Conservation (phyloP, 1,140 invertebrate genomes). For the Campoletis sonorensis region DNA sequence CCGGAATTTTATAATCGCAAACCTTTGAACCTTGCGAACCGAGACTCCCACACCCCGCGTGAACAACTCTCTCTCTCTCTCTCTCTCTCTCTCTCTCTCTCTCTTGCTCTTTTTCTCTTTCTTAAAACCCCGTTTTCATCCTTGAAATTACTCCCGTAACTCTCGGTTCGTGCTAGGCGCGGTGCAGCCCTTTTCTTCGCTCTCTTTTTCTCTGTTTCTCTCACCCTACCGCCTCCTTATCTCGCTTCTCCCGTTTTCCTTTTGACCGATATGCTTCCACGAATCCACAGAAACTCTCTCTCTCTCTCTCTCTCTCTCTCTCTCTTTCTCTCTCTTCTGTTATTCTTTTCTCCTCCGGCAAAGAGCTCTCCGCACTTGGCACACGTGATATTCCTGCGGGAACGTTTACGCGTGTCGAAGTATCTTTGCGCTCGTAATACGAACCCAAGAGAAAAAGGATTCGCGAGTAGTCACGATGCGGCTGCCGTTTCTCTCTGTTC, state of each 20-base stretch:
- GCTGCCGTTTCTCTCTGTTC: constrained; percentile 2
- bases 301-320: constrained; percentile 14
- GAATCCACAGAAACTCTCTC: constrained; percentile 46
- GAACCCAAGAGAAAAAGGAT: constrained; percentile 14
- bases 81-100: too few species aligned
- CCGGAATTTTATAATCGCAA: constrained; percentile 77
- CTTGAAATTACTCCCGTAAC: constrained; percentile 53
- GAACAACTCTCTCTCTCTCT: constrained; percentile 53
- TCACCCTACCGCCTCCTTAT: neutral
- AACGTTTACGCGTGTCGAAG: constrained; percentile 46
- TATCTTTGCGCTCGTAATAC: constrained; percentile 45
- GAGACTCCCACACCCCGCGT: constrained; percentile 74
- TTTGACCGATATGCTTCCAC: constrained; percentile 59
- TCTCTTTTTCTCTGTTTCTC: neutral
- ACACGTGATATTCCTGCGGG: constrained; percentile 45
- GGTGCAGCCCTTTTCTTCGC: neutral
- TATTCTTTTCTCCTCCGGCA: neutral
- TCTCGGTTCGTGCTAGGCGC: constrained; percentile 42
- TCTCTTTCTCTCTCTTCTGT: constrained; percentile 29
- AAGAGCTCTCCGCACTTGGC: constrained; percentile 4
- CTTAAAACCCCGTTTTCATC: constrained; percentile 51
- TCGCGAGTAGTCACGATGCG: constrained; percentile 37
- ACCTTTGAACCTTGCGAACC: constrained; percentile 74
- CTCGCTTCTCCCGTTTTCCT: neutral
- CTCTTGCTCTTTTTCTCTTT: too few species aligned